A percentile compares a stretch with the other conserved stretches of the same genome.
phyloP scores from a whole-genome alignment of 2,113 vertebrate species.

The Ictalurus furcatus region DNA sequence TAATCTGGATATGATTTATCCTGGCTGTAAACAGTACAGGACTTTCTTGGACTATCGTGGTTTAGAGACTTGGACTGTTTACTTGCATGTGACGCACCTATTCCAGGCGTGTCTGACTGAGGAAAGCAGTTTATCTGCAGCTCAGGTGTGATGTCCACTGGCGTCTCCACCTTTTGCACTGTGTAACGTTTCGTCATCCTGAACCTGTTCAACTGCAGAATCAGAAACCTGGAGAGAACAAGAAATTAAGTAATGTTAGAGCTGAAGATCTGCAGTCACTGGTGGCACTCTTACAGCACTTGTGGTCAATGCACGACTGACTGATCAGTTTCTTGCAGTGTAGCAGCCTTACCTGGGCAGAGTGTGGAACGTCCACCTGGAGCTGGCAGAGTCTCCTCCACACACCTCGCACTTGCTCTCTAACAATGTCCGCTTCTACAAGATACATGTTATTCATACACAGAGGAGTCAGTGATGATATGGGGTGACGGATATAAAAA shows the following conservation, averaged over 20 bases:
- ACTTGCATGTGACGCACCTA: background rate
- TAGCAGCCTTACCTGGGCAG: background rate
- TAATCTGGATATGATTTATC: background rate
- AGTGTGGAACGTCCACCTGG: background rate
- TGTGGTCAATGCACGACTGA: background rate
- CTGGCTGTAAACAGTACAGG: no score
- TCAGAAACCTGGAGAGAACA: background rate
- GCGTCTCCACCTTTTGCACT: background rate
- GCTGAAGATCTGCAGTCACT: background rate
- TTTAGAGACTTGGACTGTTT: background rate
- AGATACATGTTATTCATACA: background rate
- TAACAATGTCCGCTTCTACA: background rate
- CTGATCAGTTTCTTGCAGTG: background rate
- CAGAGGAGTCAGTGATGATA: background rate
- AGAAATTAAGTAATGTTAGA: background rate
- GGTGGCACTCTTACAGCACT: background rate
- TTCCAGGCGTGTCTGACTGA: background rate
- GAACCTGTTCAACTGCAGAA: constrained; percentile 26
- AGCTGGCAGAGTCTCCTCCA: background rate
- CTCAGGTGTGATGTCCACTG: background rate
- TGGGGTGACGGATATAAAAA: background rate
- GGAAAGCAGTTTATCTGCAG: background rate
- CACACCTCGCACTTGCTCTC: background rate
- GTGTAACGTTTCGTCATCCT: background rate
- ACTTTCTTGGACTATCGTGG: background rate